Conservation (phyloP, 2,113 vertebrate genomes). For the Poecilia latipinna region DNA sequence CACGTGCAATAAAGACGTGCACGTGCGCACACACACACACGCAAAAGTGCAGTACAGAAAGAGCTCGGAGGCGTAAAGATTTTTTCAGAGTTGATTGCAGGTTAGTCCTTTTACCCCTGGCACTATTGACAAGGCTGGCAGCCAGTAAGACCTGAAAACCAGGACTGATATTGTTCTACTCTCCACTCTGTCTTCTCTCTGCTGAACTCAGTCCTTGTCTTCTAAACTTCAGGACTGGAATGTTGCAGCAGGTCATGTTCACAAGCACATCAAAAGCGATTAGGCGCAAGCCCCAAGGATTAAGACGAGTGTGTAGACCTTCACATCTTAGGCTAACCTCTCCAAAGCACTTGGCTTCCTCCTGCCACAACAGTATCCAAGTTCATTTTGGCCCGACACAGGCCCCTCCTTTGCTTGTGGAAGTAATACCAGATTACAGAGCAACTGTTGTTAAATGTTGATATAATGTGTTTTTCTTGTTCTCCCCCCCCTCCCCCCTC, state of each 20-base stretch:
- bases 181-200: conserved; percentile 24
- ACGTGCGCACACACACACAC: conserved; percentile 6
- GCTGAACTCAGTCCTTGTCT: conserved; percentile 44
- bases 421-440: conserved; percentile 86
- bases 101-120: conserved; percentile 56
- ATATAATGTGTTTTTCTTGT: conserved; percentile 83
- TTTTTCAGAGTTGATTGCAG: conserved; percentile 30
- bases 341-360: conserved; percentile 70
- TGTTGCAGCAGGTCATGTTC: conserved; percentile 70
- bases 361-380: conserved; percentile 73
- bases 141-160: conserved; percentile 63
- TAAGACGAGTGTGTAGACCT: conserved; percentile 69
- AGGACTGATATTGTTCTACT: conserved; percentile 7
- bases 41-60: conserved; percentile 15
- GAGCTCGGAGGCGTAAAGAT: conserved; percentile 57
- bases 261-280: conserved; percentile 78
- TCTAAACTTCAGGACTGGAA: conserved; percentile 68
- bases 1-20: conserved; percentile 36
- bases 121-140: conserved; percentile 58
- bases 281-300: conserved; percentile 70
- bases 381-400: conserved; percentile 71
- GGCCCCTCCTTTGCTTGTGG: conserved; percentile 78
- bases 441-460: conserved; percentile 84
- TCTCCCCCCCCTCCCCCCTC: conserved; percentile 35
- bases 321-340: conserved; percentile 73